Percentiles rank a stretch among this genome's conserved stretches.
phyloP scores from a whole-genome alignment of 2,888 invertebrate species.

The Microplitis deprimator region DNA sequence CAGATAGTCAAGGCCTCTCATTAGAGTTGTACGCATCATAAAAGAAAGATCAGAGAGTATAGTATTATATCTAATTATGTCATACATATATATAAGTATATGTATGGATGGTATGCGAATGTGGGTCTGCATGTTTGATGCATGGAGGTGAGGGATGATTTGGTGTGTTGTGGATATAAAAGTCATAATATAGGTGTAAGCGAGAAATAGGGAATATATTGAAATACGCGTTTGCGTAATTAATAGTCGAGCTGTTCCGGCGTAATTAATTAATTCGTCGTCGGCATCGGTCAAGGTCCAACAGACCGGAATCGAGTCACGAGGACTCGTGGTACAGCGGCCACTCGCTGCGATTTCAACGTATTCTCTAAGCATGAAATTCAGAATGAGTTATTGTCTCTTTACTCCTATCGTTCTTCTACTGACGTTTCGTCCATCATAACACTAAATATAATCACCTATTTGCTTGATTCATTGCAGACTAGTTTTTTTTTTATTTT shows the following conservation, averaged over 20 bases:
- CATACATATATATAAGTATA: too few species aligned
- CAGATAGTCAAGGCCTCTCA: too few species aligned
- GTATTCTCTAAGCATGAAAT: slow-evolving; percentile 12
- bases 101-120: too few species aligned
- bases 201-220: slow-evolving; percentile 42
- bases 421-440: neutral
- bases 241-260: slow-evolving; percentile 51
- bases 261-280: slow-evolving; percentile 55
- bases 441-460: neutral
- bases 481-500: slow-evolving; percentile 19
- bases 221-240: slow-evolving; percentile 57
- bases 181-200: neutral
- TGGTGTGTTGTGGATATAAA: slow-evolving; percentile 11
- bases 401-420: neutral
- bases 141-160: neutral
- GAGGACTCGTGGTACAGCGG: slow-evolving; percentile 6
- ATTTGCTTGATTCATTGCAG: neutral
- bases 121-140: neutral
- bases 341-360: slow-evolving; percentile 21
- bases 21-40: too few species aligned
- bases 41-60: too few species aligned
- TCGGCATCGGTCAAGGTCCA: slow-evolving; percentile 54
- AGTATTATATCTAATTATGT: too few species aligned
- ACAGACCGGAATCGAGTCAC: slow-evolving; percentile 38
- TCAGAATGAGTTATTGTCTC: slow-evolving; percentile 11